Evolutionary conservation across 2,888 invertebrate species (phyloP).

Genomic region (Stomorhina lunata): DNA sequence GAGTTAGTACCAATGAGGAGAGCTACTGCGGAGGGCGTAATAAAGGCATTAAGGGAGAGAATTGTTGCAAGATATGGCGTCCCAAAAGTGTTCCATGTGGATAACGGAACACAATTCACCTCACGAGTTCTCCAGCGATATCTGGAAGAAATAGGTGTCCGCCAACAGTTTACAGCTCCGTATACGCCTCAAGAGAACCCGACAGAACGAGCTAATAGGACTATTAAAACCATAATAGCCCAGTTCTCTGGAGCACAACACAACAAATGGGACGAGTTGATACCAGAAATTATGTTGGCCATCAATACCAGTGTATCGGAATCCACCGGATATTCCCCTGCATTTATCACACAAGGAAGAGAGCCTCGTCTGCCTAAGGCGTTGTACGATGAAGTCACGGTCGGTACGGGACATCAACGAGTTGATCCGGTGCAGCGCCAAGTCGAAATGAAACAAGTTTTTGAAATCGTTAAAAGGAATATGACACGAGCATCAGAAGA

Average conservation of each 20-base stretch:
- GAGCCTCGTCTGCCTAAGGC: background rate
- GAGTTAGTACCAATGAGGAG: background rate
- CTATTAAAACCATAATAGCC: background rate
- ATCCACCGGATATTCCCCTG: background rate
- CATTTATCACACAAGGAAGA: background rate
- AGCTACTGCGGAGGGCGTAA: background rate
- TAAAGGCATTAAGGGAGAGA: background rate
- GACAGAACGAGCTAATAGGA: background rate
- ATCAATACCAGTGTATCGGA: background rate
- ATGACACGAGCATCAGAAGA: too few relatives aligned
- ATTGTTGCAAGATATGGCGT: background rate
- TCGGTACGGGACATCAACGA: background rate
- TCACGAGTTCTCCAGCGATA: background rate
- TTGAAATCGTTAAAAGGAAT: too few relatives aligned
- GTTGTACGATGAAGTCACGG: background rate
- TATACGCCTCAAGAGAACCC: conserved; percentile 11
- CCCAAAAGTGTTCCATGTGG: background rate
- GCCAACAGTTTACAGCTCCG: background rate
- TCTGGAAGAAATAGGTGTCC: background rate
- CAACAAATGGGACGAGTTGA: background rate
- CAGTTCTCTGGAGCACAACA: too few relatives aligned
- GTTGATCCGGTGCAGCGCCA: too few relatives aligned
- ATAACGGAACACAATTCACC: background rate
- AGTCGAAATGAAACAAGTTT: too few relatives aligned
- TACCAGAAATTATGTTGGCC: background rate